Evolutionary conservation across 2,888 invertebrate species (phyloP).

Genomic region (Morinoia aosen): DNA sequence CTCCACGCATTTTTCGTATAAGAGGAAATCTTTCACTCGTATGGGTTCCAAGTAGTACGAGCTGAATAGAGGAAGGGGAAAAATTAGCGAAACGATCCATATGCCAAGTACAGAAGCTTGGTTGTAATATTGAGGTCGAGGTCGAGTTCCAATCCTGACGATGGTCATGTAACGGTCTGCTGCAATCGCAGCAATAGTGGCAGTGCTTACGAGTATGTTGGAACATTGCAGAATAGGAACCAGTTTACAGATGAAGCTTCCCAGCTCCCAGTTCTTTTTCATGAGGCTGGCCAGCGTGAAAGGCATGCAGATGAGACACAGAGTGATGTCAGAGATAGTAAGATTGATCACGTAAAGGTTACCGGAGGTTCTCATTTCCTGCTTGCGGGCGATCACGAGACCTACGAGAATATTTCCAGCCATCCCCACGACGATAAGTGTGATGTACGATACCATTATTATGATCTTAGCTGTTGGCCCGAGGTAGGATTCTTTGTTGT

Average conservation of each 20-base stretch:
- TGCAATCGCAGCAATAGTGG: constrained; percentile 77
- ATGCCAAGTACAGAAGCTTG: constrained; percentile 72
- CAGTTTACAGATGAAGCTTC: constrained; percentile 75
- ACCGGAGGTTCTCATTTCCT: constrained; percentile 68
- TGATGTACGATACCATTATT: constrained; percentile 70
- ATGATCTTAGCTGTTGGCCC: constrained; percentile 69
- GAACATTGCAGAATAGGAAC: constrained; percentile 76
- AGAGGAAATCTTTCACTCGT: constrained; percentile 69
- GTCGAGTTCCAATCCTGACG: constrained; percentile 69
- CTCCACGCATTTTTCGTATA: constrained; percentile 72
- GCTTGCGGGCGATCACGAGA: constrained; percentile 67
- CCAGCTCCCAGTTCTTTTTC: constrained; percentile 75
- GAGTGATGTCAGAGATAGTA: constrained; percentile 75
- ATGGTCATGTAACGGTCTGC: constrained; percentile 73
- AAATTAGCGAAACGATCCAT: constrained; percentile 73
- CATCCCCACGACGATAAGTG: constrained; percentile 71
- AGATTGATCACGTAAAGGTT: constrained; percentile 77
- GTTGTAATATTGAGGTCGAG: constrained; percentile 32
- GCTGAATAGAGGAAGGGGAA: constrained; percentile 73
- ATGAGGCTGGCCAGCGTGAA: constrained; percentile 75
- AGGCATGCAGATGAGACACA: constrained; percentile 77
- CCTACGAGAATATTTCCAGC: constrained; percentile 71
- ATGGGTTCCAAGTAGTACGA: constrained; percentile 71
- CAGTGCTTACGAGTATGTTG: constrained; percentile 77
- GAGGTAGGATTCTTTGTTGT: constrained; percentile 58